phyloP scores from a whole-genome alignment of 1,140 invertebrate genomes.

The Trialeurodes vaporariorum region DNA sequence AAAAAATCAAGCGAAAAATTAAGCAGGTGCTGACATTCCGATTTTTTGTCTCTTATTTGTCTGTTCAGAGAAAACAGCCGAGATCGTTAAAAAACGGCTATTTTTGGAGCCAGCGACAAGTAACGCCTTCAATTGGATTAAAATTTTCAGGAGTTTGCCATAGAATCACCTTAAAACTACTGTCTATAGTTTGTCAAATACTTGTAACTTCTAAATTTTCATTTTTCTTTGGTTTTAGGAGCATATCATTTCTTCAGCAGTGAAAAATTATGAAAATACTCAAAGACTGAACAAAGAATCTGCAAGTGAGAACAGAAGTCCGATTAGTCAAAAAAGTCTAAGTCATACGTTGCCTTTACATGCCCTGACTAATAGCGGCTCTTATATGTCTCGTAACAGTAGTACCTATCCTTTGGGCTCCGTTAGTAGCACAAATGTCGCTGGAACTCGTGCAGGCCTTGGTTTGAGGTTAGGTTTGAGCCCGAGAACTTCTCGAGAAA shows the following conservation, averaged over 20 bases:
- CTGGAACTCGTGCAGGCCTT: constrained; percentile 29
- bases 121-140: no score
- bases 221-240: not conserved
- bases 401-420: constrained; percentile 21
- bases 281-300: not conserved
- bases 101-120: no score
- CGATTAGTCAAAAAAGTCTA: not conserved
- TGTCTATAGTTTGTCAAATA: no score
- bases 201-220: no score
- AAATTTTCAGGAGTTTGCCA: no score
- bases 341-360: not conserved
- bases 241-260: not conserved
- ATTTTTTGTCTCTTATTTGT: no score
- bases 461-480: constrained; percentile 31
- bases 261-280: not conserved
- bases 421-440: constrained; percentile 13
- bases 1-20: no score
- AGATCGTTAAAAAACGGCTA: no score
- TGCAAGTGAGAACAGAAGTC: not conserved
- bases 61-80: no score
- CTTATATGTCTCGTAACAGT: constrained; percentile 17
- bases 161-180: no score
- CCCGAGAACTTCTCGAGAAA: constrained; percentile 42
- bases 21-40: no score
- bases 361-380: not conserved